Conservation (phyloP, 2,797 vertebrate genomes). For the Odontamblyopus lacepedii region DNA sequence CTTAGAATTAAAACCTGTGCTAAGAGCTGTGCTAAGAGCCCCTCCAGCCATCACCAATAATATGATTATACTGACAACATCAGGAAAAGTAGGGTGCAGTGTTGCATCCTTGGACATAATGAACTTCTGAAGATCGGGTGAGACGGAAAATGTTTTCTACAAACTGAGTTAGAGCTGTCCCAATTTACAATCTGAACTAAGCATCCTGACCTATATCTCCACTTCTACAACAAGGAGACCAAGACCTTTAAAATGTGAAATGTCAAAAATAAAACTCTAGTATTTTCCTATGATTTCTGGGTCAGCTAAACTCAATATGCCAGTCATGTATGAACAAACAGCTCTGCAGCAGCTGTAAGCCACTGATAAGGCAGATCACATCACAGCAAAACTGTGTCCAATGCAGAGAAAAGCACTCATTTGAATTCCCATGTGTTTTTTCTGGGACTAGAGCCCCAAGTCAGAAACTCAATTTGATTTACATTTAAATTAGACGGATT, state of each 20-base stretch:
- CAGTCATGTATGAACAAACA: slow-evolving; percentile 12
- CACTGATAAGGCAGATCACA: slow-evolving; percentile 14
- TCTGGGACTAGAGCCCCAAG: slow-evolving; percentile 5
- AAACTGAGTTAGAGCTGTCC: background rate
- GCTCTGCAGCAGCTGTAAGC: slow-evolving; percentile 5
- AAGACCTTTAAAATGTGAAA: background rate
- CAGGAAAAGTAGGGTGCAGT: no score
- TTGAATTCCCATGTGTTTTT: slow-evolving; percentile 25
- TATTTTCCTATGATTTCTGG: background rate
- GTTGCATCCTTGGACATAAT: no score
- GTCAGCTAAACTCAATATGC: slow-evolving; percentile 7
- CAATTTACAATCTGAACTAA: background rate
- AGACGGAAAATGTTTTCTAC: background rate
- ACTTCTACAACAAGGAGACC: background rate
- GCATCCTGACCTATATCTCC: background rate
- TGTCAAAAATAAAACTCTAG: background rate
- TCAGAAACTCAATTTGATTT: slow-evolving; percentile 7
- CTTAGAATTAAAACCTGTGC: no score
- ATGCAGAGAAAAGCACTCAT: slow-evolving; percentile 22
- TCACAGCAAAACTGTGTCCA: slow-evolving; percentile 24
- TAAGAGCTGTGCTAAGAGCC: no score
- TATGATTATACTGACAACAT: no score
- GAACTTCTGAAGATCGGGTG: background rate
- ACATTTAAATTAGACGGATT: slow-evolving; percentile 8
- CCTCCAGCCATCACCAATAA: no score